Base-by-base conservation (phyloP, 2,797 vertebrate genomes). In the Apogon hyalosoma region DNA sequence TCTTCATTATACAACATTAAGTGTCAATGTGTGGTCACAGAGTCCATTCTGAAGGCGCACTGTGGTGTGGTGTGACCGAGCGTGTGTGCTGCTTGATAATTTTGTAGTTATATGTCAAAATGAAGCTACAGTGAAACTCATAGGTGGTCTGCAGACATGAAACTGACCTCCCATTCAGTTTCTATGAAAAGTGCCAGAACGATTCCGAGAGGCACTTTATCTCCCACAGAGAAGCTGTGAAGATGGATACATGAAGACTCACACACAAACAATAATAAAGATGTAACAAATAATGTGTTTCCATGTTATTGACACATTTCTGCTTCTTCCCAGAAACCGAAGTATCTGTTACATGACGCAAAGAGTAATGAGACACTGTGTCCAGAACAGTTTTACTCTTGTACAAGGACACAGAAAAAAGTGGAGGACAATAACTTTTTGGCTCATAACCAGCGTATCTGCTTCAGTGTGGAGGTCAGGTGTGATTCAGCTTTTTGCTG, bases 181-280 rank as follows among this genome's bases (percentile, higher is more conserved):
- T 87, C 87, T 58, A 0, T 43, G 77, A 70, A 86, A 83, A 63
- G 45, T 58, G 47, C 49, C 46, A 0, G 0, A 67, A 5, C 24
- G 0, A 38, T 90, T 87, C 88, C 66, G 45, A 65, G 86, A 90
- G 87, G 38, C 61, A 16, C 47, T 51, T 48, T 7, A 7, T 48
- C 67, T 57, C 81, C 80, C 14, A 40, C 70, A 46, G 73, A 62
- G 74, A 69, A 11, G 31, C 4, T 48, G 43, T 11, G 16, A 38
- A 40, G 40, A 39, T 11, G 6, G 13, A 60, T n/a, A 12, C 6
- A 40, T 1, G 0, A 21, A 48, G 0, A 1, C 14, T 48, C 15
- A 61, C 19, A 48, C 19, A 48, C 24, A 56, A 53, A 45, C 50
- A 59, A 16, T 31, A 15, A 33, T 28, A 19, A 49, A 24, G 47